Base-by-base conservation (phyloP, 2,797 vertebrate species). In the Oreochromis grahami region DNA sequence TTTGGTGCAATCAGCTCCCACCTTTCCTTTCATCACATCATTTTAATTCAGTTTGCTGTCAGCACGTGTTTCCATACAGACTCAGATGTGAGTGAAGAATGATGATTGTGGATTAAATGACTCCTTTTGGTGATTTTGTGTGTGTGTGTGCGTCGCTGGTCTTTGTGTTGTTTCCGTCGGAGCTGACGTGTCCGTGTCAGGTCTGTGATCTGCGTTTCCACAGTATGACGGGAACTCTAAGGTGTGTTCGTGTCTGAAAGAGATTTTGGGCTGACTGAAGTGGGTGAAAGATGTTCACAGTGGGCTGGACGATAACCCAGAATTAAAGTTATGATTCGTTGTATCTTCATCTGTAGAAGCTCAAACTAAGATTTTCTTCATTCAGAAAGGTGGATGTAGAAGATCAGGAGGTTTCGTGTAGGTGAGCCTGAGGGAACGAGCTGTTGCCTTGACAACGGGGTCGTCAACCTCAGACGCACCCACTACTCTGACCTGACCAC, bases 401-500 rank as follows among this genome's bases (percentile, higher is more conserved):
- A 0, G 56, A 34, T 11, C 9, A 0, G 56, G 56, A 34, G 2
- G 56, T 60, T 60, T 60, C 19, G 9, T 34, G 56, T 34, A 60
- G 15, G 29, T 19, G 9, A 1, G 29, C 15, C 55, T 32, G 55
- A 32, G 0, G 9, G 15, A 60, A 60, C 29, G 2, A 60, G 56
- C 32, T 60, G 29, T 32, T 2, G 32, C 29, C 32, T 0, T 60
- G 19, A 34, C 56, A 34, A 60, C 6, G 6, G 51, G 51, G 51
- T 7, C 51, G n/a, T 53, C 51, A 11, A 53, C 29, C 17, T 34
- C 56, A 60, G 56, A 34, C 9, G 2, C 12, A 1, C 11, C 51
- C n/a, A 1, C 56, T 7, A 4, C 56, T 34, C 56, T 0, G 55
- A 55, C 21, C 52, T 26, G 3, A 60, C 17, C 34, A 1, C 41